Conservation (phyloP, 1,140 invertebrate genomes). For the Sitophilus oryzae region DNA sequence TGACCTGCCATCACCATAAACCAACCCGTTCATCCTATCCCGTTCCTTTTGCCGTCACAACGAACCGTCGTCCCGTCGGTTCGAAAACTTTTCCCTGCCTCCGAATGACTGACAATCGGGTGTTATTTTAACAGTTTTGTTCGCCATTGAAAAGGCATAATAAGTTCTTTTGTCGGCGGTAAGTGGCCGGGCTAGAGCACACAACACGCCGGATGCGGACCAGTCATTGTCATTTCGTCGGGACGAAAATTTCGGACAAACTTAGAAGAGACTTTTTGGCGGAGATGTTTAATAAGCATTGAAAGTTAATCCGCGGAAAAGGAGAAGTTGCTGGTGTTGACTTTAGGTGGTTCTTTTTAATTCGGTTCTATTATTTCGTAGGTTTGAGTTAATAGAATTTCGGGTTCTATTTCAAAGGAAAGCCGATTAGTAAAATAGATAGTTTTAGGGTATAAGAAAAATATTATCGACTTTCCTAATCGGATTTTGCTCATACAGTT, state of each 20-base stretch:
- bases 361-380: no score
- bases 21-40: background rate
- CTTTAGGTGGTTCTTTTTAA: background rate
- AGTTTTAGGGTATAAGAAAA: no score
- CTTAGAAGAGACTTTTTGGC: no score
- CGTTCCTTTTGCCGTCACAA: no score
- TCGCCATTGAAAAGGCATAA: slow-evolving; percentile 20
- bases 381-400: no score
- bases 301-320: background rate
- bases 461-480: no score
- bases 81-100: no score
- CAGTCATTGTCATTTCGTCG: slow-evolving; percentile 19
- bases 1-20: background rate
- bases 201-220: slow-evolving; percentile 1
- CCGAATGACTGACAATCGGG: slow-evolving; percentile 20
- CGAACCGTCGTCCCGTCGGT: no score
- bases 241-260: background rate
- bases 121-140: slow-evolving; percentile 28
- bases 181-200: slow-evolving; percentile 12
- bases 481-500: no score
- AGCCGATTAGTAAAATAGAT: no score
- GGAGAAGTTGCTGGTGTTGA: background rate
- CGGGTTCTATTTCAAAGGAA: no score
- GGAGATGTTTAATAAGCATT: no score
- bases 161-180: slow-evolving; percentile 26